Evolutionary conservation across 2,888 invertebrate species (phyloP).

Genomic region (Furcula furcula): DNA sequence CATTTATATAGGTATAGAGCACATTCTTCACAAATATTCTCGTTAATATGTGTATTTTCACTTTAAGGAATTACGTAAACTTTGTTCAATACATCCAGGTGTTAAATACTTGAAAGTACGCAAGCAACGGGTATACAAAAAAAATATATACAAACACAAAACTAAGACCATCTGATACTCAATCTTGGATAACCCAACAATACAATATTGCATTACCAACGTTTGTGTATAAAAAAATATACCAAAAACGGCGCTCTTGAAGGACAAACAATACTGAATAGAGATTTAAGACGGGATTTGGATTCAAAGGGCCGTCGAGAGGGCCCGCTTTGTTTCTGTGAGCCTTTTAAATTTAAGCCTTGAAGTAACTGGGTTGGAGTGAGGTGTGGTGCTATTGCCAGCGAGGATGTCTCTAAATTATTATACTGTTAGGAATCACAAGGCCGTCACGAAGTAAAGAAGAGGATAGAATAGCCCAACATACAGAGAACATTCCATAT

Average conservation of each 20-base stretch:
- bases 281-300: slow-evolving; percentile 73
- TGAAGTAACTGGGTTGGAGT: slow-evolving; percentile 52
- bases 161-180: slow-evolving; percentile 56
- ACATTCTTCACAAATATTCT: no score
- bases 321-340: slow-evolving; percentile 62
- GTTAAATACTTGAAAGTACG: slow-evolving; percentile 18
- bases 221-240: slow-evolving; percentile 38
- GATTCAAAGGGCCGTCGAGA: slow-evolving; percentile 64
- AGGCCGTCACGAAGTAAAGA: no score
- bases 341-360: slow-evolving; percentile 61
- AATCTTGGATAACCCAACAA: slow-evolving; percentile 58
- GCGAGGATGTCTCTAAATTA: slow-evolving; percentile 6
- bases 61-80: background rate
- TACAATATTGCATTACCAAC: slow-evolving; percentile 69
- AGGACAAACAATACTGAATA: slow-evolving; percentile 66
- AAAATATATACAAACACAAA: no score
- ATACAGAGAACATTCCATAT: no score
- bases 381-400: slow-evolving; percentile 28
- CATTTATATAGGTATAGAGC: no score
- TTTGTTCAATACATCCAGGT: slow-evolving; percentile 12
- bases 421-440: no score
- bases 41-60: no score
- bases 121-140: no score
- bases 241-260: slow-evolving; percentile 49
- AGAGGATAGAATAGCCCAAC: no score